phyloP scores from a whole-genome alignment of 2,888 invertebrate species.

The Brachypterus glaber region DNA sequence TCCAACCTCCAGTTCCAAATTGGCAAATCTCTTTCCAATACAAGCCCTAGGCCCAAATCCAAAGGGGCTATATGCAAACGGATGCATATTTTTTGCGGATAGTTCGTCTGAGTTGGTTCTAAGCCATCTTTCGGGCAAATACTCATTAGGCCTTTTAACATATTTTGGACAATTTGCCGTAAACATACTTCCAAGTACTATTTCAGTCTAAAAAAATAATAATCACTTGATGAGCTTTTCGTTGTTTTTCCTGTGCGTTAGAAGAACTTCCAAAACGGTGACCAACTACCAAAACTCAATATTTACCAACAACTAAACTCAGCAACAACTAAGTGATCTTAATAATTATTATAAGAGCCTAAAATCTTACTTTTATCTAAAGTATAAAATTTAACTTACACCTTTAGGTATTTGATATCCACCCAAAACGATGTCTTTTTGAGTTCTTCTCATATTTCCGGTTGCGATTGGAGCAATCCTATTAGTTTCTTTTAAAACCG shows the following conservation, averaged over 20 bases:
- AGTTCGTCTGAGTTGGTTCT: slow-evolving; percentile 4
- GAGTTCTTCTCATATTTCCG: slow-evolving; percentile 20
- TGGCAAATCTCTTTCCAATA: slow-evolving; percentile 7
- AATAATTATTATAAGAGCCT: too few relatives aligned
- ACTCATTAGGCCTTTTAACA: slow-evolving; percentile 2
- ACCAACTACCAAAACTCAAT: too few relatives aligned
- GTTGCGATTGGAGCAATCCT: slow-evolving; percentile 32
- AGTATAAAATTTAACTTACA: slow-evolving; percentile 20
- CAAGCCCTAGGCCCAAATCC: slow-evolving; percentile 8
- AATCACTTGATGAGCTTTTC: too few relatives aligned
- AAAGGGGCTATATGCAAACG: slow-evolving; percentile 8
- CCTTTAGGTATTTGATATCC: slow-evolving; percentile 36
- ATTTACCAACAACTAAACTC: too few relatives aligned
- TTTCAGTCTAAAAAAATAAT: too few relatives aligned
- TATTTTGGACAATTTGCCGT: too few relatives aligned
- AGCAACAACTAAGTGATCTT: too few relatives aligned
- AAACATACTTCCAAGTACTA: too few relatives aligned
- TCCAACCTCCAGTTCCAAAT: slow-evolving; percentile 5
- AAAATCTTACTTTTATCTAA: too few relatives aligned
- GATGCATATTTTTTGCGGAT: slow-evolving; percentile 4
- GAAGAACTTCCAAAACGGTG: too few relatives aligned
- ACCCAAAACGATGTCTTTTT: slow-evolving; percentile 31
- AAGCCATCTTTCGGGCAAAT: slow-evolving; percentile 8
- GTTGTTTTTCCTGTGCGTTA: too few relatives aligned
- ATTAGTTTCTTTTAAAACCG: slow-evolving; percentile 53